A percentile compares a stretch with the other conserved stretches of the same genome.
Evolutionary conservation across 2,113 vertebrate genomes (phyloP).

Genomic region (Chlamydotis undulata): DNA sequence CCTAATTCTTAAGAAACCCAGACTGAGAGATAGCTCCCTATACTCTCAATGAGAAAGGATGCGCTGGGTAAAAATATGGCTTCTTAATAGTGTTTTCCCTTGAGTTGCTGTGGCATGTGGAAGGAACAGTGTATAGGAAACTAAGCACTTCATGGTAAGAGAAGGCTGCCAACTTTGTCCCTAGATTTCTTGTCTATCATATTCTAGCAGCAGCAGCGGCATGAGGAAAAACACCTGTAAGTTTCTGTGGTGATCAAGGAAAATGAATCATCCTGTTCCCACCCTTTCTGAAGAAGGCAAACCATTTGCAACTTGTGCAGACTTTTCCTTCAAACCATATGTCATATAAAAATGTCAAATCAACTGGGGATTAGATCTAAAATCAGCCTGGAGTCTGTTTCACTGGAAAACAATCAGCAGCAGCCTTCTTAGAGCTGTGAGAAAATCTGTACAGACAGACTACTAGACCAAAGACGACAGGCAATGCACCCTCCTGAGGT

Average conservation of each 20-base stretch:
- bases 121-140: background rate
- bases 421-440: background rate
- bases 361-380: background rate
- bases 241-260: background rate
- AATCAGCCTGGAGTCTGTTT: conserved; percentile 25
- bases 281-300: background rate
- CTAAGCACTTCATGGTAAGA: background rate
- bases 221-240: background rate
- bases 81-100: background rate
- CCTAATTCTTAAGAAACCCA: background rate
- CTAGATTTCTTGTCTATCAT: background rate
- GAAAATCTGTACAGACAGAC: conserved; percentile 13
- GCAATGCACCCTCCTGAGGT: background rate
- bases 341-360: conserved; percentile 24
- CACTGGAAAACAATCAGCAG: conserved; percentile 19
- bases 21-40: background rate
- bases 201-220: background rate
- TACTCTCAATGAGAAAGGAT: background rate
- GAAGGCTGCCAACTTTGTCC: background rate
- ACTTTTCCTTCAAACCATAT: conserved; percentile 8
- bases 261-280: background rate
- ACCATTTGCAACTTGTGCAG: background rate
- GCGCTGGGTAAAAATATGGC: background rate
- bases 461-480: background rate
- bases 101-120: background rate